Evolutionary conservation across 2,888 invertebrate species (phyloP), one percentile per base, ranked within the genome.

Genomic region (Hoplodrina blanda): DNA sequence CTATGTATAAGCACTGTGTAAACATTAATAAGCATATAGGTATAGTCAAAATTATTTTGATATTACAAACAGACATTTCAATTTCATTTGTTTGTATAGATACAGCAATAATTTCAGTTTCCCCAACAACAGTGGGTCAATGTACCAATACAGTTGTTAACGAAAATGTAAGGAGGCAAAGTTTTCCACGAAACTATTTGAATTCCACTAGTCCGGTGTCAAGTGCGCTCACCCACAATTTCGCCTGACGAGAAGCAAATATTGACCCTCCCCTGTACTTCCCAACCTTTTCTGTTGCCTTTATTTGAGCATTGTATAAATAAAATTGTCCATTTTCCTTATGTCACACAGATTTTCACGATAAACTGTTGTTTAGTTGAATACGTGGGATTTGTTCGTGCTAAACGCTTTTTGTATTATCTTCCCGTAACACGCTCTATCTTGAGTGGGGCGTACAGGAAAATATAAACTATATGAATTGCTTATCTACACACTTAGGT

Each of bases 241-340:
- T 91, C 81, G 83, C 81, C 89, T 93, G 93, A 93, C 91, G 92
- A 94, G 92, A 93, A 91, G 88, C 90, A 93, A 95, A 95, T 91
- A 94, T 91, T 91, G 90, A 87, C 89, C 83, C 80, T 77, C 37
- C 82, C 81, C 82, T 88, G 89, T 87, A 90, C 90, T 90, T 90
- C 84, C 78, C 85, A 86, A 86, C 90, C 85, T 90, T 90, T 90
- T 87, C 82, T 87, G 85, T 86, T 88, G 85, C 84, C 87, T 82
- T 90, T 89, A 87, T 86, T 88, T 84, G 86, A 82, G 77, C 73
- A 79, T 79, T 63, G 59, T 78, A 78, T 78, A 84, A 84, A 87
- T 84, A 81, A 80, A 82, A 83, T 84, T 80, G 80, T 68, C 77
- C 72, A 82, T 88, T 87, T 87, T 84, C 82, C 80, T 74, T 65